phyloP scores from a whole-genome alignment of 2,797 vertebrate genomes.

The Smutsia temminckii region DNA sequence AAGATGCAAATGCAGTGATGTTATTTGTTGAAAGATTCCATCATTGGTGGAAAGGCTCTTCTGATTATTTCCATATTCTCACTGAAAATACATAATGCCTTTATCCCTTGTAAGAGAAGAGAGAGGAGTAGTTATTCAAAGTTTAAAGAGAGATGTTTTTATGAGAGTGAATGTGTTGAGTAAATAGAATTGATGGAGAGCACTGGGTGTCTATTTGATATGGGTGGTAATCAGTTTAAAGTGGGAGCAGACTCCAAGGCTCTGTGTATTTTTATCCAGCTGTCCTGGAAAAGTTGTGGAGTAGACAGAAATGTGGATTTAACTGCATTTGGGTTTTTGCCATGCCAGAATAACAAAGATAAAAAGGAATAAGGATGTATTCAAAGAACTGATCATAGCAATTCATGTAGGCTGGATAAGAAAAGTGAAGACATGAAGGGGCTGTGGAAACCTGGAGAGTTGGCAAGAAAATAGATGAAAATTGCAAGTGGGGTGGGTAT shows the following conservation, averaged over 20 bases:
- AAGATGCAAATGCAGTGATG: background rate
- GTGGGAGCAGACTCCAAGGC: background rate
- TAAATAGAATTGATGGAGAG: background rate
- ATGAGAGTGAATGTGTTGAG: background rate
- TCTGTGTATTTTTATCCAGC: background rate
- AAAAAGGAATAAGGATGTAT: background rate
- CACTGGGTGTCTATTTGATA: background rate
- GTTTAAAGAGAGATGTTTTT: background rate
- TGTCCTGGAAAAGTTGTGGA: background rate
- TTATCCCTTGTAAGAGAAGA: background rate
- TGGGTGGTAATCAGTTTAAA: background rate
- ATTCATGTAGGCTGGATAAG: background rate
- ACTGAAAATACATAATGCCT: background rate
- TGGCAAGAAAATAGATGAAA: background rate
- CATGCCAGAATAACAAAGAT: background rate
- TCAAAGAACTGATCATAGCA: background rate
- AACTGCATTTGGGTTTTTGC: background rate
- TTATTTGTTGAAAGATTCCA: background rate
- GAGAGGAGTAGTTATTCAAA: background rate
- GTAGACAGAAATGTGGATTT: background rate
- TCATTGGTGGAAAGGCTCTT: background rate
- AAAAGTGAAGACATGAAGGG: background rate
- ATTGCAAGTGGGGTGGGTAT: background rate
- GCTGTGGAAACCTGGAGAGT: background rate
- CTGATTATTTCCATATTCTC: background rate